Percentiles rank a stretch among this genome's conserved stretches.
phyloP scores from a whole-genome alignment of 1,140 invertebrate genomes.

The Sitodiplosis mosellana region DNA sequence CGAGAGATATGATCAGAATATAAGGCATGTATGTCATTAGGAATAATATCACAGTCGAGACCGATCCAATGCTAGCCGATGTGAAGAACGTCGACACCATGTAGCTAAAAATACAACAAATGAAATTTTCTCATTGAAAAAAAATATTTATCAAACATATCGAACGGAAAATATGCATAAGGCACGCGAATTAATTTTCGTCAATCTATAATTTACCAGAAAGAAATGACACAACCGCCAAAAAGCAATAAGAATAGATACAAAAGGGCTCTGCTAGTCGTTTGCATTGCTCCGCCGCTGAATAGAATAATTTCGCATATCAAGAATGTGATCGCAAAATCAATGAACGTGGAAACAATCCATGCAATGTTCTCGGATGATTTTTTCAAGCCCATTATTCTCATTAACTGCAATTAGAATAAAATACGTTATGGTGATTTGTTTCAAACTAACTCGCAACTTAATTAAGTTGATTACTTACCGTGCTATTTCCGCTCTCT shows the following conservation, averaged over 20 bases:
- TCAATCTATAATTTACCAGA: too few species aligned
- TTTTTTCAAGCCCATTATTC: slow-evolving; percentile 42
- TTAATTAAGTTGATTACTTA: slow-evolving; percentile 19
- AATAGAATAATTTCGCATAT: slow-evolving; percentile 31
- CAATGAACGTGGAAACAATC: slow-evolving; percentile 33
- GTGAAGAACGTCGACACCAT: slow-evolving; percentile 44
- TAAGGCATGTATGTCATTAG: slow-evolving; percentile 43
- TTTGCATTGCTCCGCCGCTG: slow-evolving; percentile 32
- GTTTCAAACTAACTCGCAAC: background rate
- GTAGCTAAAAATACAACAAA: slow-evolving; percentile 28
- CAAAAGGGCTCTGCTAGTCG: slow-evolving; percentile 31
- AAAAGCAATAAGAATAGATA: slow-evolving; percentile 35
- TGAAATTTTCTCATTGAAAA: slow-evolving; percentile 1
- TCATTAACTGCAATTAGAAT: slow-evolving; percentile 33
- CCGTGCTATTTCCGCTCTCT: slow-evolving; percentile 44
- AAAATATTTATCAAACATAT: slow-evolving; percentile 3
- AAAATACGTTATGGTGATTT: slow-evolving; percentile 2
- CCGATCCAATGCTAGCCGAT: slow-evolving; percentile 40
- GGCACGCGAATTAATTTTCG: too few species aligned
- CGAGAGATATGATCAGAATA: slow-evolving; percentile 40
- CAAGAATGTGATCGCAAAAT: slow-evolving; percentile 30
- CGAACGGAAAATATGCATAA: slow-evolving; percentile 5
- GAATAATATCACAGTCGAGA: slow-evolving; percentile 38
- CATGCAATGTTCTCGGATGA: slow-evolving; percentile 39
- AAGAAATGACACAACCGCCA: slow-evolving; percentile 34